phyloP scores from a whole-genome alignment of 2,797 vertebrate species.

The Mormyrus hasselquistii region DNA sequence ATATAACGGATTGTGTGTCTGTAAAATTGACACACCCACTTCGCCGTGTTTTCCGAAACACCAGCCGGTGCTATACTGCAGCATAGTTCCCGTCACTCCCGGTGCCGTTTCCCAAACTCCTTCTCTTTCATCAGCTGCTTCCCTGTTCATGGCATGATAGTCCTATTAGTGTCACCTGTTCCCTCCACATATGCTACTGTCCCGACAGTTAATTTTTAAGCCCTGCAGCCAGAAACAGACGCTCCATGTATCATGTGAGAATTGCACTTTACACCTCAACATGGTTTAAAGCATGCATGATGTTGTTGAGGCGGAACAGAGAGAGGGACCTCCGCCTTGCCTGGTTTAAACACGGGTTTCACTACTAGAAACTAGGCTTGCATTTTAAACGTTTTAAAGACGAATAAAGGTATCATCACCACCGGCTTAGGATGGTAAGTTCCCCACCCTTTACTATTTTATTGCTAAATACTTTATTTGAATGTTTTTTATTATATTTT shows the following conservation, averaged over 20 bases:
- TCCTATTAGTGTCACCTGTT: neutral
- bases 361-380: neutral
- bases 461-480: neutral
- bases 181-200: slow-evolving; percentile 9
- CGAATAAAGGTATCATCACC: neutral
- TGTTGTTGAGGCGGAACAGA: slow-evolving; percentile 50
- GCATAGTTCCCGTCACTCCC: neutral
- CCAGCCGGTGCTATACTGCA: neutral
- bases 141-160: neutral
- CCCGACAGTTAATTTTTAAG: slow-evolving; percentile 66
- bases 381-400: neutral
- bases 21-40: neutral
- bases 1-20: neutral
- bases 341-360: neutral
- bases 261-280: slow-evolving; percentile 61
- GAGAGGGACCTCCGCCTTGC: slow-evolving; percentile 53
- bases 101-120: neutral
- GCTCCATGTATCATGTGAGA: slow-evolving; percentile 60
- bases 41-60: neutral
- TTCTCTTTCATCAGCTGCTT: neutral
- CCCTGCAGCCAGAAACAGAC: slow-evolving; percentile 34
- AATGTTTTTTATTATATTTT: neutral
- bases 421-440: neutral
- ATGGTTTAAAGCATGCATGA: neutral
- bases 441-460: neutral